These are phyloP conservation scores for Acheta domesticus DNA, from an alignment of 2,888 invertebrate genomes.

Conservation along the genomic window DNA sequence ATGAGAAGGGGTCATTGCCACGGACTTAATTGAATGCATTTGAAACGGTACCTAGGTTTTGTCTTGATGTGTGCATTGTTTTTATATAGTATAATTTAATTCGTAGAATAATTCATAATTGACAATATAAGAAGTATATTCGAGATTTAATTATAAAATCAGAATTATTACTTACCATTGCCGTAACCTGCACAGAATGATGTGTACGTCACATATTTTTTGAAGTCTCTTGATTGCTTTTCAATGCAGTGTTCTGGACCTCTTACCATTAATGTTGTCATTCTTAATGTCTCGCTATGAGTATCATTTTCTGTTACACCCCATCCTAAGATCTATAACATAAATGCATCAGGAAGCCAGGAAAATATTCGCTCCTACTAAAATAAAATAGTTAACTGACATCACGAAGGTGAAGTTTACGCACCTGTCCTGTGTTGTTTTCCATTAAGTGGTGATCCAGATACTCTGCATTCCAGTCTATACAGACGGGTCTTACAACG, in stretches of 20 bases:
- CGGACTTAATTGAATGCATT: no score
- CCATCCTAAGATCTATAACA: conserved; percentile 50
- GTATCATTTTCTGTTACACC: conserved; percentile 58
- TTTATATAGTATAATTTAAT: no score
- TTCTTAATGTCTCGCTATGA: conserved; percentile 51
- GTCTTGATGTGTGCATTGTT: no score
- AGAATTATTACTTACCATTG: conserved; percentile 45
- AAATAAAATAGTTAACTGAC: no score
- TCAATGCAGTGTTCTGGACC: conserved; percentile 53
- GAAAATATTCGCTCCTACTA: no score
- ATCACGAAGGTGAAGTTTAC: not conserved
- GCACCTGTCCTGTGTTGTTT: conserved; percentile 39
- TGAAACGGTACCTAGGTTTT: no score
- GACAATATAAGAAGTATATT: no score
- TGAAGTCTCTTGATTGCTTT: conserved; percentile 52
- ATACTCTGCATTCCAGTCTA: conserved; percentile 45
- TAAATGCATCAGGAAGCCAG: no score
- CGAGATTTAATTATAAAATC: no score
- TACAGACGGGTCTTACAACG: conserved; percentile 53
- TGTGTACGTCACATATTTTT: conserved; percentile 55
- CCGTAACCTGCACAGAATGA: conserved; percentile 62
- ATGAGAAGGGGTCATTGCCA: no score
- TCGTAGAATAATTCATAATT: no score
- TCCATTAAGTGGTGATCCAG: conserved; percentile 37
- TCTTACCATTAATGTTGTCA: conserved; percentile 53